phyloP scores from a whole-genome alignment of 2,797 vertebrate genomes.

The Micromesistius poutassou region DNA sequence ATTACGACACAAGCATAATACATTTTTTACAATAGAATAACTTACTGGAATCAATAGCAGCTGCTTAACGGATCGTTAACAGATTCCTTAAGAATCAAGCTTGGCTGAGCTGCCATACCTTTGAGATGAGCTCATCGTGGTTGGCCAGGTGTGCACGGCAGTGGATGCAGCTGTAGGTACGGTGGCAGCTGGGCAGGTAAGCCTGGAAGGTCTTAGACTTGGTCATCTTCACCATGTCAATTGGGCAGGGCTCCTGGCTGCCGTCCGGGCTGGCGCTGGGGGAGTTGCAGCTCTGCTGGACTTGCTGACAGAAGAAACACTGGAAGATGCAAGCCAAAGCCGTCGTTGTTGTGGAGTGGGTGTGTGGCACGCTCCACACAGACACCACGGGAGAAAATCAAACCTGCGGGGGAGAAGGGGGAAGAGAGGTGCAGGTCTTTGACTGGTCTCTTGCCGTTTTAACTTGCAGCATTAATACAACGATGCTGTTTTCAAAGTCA shows the following conservation, averaged over 20 bases:
- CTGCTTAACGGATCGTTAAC: neutral
- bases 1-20: neutral
- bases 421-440: conserved; percentile 20
- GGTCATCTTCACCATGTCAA: conserved; percentile 98
- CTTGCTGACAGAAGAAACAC: conserved; percentile 96
- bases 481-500: neutral
- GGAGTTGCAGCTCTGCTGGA: conserved; percentile 87
- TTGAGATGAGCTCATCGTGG: conserved; percentile 98
- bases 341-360: conserved; percentile 89
- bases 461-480: neutral
- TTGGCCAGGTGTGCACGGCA: conserved; percentile 98
- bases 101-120: conserved; percentile 70
- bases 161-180: conserved; percentile 98
- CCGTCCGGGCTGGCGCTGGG: conserved; percentile 86
- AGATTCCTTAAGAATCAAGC: neutral
- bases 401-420: conserved; percentile 69
- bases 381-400: conserved; percentile 82
- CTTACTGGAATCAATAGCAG: neutral
- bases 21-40: neutral
- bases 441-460: neutral
- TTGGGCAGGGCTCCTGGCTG: conserved; percentile 79
- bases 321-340: conserved; percentile 95
- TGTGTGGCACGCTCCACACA: conserved; percentile 93
- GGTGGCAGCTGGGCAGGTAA: conserved; percentile 91
- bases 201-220: conserved; percentile 99